Percentiles rank a stretch among this genome's conserved stretches.
Evolutionary conservation across 35 echinoderm and acorn worm genomes (phyloP).

Genomic region (Lytechinus variegatus): DNA sequence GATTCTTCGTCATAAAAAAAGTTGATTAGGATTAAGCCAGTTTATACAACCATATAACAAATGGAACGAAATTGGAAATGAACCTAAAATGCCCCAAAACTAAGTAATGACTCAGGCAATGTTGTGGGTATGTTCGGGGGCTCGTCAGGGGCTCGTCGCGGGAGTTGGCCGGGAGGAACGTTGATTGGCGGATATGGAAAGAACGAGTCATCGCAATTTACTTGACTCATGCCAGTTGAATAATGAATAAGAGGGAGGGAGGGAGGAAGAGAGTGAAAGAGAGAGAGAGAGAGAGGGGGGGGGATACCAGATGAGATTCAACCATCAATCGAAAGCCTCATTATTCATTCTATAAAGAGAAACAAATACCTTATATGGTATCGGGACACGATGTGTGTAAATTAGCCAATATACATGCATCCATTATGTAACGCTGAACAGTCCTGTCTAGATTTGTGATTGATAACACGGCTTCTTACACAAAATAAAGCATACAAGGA

Average conservation of each 20-base stretch:
- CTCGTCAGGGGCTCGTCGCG: not conserved
- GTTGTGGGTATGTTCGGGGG: not conserved
- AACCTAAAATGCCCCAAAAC: not conserved
- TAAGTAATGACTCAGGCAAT: not conserved
- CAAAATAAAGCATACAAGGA: too few relatives aligned
- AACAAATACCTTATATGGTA: not conserved
- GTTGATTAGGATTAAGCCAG: too few relatives aligned
- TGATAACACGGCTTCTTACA: not conserved
- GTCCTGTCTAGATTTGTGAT: not conserved
- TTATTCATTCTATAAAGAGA: not conserved
- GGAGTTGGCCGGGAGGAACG: not conserved
- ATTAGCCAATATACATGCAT: not conserved
- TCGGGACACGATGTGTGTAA: not conserved
- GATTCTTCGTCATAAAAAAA: too few relatives aligned
- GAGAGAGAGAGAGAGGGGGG: not conserved
- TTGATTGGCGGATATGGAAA: conserved; percentile 5
- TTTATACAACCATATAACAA: not conserved
- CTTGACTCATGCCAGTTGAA: not conserved
- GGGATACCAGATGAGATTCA: not conserved
- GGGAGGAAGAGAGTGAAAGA: too few relatives aligned
- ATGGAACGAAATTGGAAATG: not conserved
- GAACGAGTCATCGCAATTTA: not conserved
- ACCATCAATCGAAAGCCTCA: not conserved
- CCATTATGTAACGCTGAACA: not conserved
- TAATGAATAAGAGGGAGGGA: too few relatives aligned